These are phyloP conservation scores for Amphimedon queenslandica DNA, from an alignment of 37 sponge, comb jelly and placozoan genomes.

Conservation along the genomic window DNA sequence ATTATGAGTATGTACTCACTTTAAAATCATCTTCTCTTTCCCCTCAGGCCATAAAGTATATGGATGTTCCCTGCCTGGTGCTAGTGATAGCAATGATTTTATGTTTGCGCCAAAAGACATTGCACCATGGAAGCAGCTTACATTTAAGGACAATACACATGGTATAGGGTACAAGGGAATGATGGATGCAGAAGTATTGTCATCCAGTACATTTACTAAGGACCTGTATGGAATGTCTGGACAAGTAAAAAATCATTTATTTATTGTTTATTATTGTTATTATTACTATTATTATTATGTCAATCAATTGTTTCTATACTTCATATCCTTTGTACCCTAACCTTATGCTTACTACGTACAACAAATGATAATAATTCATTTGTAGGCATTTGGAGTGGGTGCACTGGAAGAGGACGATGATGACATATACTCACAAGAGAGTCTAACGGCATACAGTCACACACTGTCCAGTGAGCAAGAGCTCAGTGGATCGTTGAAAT, in stretches of 20 bases:
- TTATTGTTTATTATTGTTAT: not conserved
- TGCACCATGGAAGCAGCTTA: no score
- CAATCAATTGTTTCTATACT: not conserved
- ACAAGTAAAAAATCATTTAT: constrained; percentile 52
- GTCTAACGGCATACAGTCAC: constrained; percentile 46
- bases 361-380: not conserved
- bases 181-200: constrained; percentile 20
- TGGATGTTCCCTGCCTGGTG: constrained; percentile 44
- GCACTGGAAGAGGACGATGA: constrained; percentile 89
- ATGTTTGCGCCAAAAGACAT: constrained; percentile 75
- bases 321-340: not conserved
- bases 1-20: not conserved
- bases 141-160: constrained; percentile 77
- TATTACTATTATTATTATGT: constrained; percentile 3
- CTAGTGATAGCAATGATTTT: constrained; percentile 14
- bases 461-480: constrained; percentile 47
- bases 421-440: constrained; percentile 72
- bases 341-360: no score
- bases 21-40: not conserved
- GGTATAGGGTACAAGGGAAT: constrained; percentile 83
- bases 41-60: constrained; percentile 29
- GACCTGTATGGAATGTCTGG: constrained; percentile 77
- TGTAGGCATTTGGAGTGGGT: constrained; percentile 91
- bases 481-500: constrained; percentile 35
- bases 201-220: constrained; percentile 12